Evolutionary conservation across 30 jellyfish, hydroid and myxozoan genomes (phyloP), one percentile per base, ranked within the genome.

Genomic region (Clytia hemisphaerica): DNA sequence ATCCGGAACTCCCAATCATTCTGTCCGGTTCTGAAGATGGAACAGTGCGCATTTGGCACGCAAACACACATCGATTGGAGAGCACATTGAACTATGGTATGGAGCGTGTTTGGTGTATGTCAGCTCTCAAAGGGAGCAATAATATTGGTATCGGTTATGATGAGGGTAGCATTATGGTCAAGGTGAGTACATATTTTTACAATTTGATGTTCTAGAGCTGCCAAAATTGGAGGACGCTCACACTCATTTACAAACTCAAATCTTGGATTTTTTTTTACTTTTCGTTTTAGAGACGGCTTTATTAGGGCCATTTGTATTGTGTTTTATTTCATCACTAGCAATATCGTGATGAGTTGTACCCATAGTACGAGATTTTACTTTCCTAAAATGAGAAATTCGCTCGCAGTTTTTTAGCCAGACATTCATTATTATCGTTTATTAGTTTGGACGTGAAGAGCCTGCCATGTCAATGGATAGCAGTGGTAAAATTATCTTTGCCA

Each of bases 1-100:
- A 92, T 46, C 99, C 99, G 42, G 92, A 85, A n/a, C 62, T 92
- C 36, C 99, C 99, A 16, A 83, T 92, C 45, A 79, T 92, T 53
- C 42, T 92, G 49, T 82, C 99, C 19, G 95, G 95, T 2, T 92
- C 99, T 27, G 99, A 92, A 83, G 99, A 92, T 50, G 99, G 99
- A 16, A 83, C 99, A 60, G 90, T 83, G 3, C 92, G 95, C 22
- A 73, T 92, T 15, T 92, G 99, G 99, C 95, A 92, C 67, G 92
- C 95, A 2, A 83, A 78, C 45, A 92, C 99, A 18, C 93, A 83
- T 75, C 76, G 95, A 29, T 72, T 92, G 46, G 99, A 92, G 69
- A 92, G 94, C 72, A 82, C 94, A 9, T 63, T 82, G 72, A 92
- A 92, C 45, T 92, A 92, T 73, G 99, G 96, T 15, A 82, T 92